Conservation (phyloP, 2,113 vertebrate genomes). For the Ifrita kowaldi region DNA sequence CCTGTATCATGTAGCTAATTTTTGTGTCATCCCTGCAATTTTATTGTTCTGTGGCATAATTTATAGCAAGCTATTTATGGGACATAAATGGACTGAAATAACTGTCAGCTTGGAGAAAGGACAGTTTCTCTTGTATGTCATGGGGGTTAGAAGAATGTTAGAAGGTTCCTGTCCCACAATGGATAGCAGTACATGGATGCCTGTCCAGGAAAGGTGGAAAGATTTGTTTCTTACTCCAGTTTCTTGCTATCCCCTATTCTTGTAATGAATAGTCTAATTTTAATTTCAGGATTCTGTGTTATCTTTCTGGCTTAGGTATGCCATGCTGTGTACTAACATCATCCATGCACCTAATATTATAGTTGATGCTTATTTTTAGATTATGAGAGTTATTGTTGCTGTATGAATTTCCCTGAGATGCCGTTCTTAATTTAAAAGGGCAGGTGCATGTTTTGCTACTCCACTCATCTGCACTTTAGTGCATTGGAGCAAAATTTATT, state of each 20-base stretch:
- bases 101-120: not conserved
- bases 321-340: not conserved
- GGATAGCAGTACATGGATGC: not conserved
- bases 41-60: not conserved
- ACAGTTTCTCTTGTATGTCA: not conserved
- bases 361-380: not conserved
- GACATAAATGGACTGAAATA: not conserved
- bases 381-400: not conserved
- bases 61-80: not conserved
- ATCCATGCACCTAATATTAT: not conserved
- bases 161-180: not conserved
- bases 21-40: not conserved
- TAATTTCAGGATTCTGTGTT: not conserved
- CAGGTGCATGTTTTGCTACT: not conserved
- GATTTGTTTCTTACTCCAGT: not conserved
- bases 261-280: not conserved
- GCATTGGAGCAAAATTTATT: not conserved
- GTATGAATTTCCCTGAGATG: not conserved
- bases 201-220: not conserved
- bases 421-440: not conserved
- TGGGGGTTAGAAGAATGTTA: not conserved
- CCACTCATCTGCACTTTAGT: not conserved
- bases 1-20: not conserved
- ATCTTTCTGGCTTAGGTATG: not conserved
- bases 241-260: not conserved